Percentiles rank a stretch among this genome's conserved stretches.
These are phyloP conservation scores for Liopterus haemorrhoidalis DNA, from an alignment of 2,888 invertebrate species.

Conservation along the genomic window DNA sequence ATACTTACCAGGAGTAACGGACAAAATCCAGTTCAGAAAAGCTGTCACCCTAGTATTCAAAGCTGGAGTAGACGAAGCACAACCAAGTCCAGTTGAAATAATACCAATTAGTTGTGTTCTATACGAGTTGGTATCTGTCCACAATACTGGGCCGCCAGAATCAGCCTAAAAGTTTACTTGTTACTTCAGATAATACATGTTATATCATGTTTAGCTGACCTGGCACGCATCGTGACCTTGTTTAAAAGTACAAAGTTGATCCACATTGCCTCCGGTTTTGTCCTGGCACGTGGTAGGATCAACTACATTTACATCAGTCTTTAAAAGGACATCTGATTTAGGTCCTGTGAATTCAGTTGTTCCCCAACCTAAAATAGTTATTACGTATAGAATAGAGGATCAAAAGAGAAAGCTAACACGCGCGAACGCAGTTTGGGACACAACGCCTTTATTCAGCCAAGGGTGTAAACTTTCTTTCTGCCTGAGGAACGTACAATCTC, in stretches of 20 bases:
- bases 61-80: conserved; percentile 49
- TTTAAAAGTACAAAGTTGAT: conserved; percentile 49
- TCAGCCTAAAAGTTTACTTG: conserved; percentile 45
- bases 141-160: conserved; percentile 56
- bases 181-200: no score
- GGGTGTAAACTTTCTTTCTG: no score
- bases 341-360: conserved; percentile 48
- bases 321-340: conserved; percentile 47
- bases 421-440: no score
- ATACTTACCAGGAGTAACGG: conserved; percentile 36
- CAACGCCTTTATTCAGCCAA: no score
- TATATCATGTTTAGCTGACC: conserved; percentile 45
- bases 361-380: conserved; percentile 60
- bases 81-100: conserved; percentile 53
- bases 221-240: conserved; percentile 55
- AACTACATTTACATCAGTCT: conserved; percentile 51
- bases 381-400: no score
- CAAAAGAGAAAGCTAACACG: no score
- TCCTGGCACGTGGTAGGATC: conserved; percentile 45
- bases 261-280: conserved; percentile 16
- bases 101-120: conserved; percentile 48
- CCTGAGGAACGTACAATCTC: no score
- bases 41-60: conserved; percentile 53
- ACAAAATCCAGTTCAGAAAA: conserved; percentile 52
- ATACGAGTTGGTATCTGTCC: conserved; percentile 45